These are phyloP conservation scores for Amphimallon solstitiale DNA, from an alignment of 2,888 invertebrate species.

Conservation along the genomic window DNA sequence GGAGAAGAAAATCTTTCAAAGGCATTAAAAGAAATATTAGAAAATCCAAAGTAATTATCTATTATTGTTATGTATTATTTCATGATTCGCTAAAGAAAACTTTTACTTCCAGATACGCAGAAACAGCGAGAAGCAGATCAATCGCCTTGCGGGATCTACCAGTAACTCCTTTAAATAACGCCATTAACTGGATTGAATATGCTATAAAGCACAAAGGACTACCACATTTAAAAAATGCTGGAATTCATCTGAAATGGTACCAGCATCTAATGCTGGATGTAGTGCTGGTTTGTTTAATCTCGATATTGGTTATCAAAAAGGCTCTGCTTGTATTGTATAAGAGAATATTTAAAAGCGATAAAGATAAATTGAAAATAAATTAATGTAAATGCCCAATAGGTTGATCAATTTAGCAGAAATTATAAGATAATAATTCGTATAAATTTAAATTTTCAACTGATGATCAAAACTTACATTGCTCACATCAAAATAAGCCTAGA, in stretches of 20 bases:
- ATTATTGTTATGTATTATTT: neutral
- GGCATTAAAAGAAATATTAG: constrained; percentile 42
- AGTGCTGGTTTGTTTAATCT: constrained; percentile 6
- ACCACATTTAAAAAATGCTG: constrained; percentile 41
- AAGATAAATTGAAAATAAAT: no score
- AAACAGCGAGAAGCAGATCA: constrained; percentile 37
- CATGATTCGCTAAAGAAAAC: neutral
- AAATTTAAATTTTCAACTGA: no score
- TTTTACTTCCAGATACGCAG: constrained; percentile 31
- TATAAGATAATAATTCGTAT: no score
- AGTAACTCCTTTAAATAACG: constrained; percentile 43
- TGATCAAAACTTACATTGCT: no score
- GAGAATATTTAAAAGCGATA: no score
- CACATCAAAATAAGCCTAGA: no score
- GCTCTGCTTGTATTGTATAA: no score
- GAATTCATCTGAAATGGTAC: constrained; percentile 46
- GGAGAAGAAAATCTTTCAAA: constrained; percentile 40
- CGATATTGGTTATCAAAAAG: no score
- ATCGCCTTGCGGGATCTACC: constrained; percentile 41
- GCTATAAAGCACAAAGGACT: constrained; percentile 46
- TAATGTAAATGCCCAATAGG: no score
- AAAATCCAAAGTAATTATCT: constrained; percentile 41
- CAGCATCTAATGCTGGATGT: constrained; percentile 45
- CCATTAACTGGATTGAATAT: constrained; percentile 47
- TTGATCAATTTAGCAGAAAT: no score